Base-by-base conservation (phyloP, 2,888 invertebrate genomes). In the Merodon equestris region DNA sequence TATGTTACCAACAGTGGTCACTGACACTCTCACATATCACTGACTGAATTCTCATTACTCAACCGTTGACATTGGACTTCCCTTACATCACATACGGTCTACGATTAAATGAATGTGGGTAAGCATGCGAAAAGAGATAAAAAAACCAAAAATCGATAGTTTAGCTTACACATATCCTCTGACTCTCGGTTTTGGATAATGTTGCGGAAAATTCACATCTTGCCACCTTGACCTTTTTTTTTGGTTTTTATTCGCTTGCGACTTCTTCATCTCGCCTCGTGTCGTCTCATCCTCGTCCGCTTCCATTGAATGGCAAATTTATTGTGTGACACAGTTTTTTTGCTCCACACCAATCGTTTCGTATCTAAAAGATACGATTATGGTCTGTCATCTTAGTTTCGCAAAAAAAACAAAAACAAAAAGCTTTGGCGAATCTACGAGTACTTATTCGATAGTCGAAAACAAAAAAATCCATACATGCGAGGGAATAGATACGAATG, bases 151-250 rank as follows among this genome's bases (percentile, higher is more conserved):
- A 54, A 53, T 47, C 58, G 13, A 53, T 19, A 53, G 14, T 17
- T 38, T n/a, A n/a, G 48, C 19, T 13, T 36, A 9, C 50, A 40
- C 38, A 45, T 40, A 42, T 18, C 15, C 27, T 27, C 27, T 27
- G 2, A 7, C 27, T 27, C 27, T 27, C 27, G 44, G 15, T 34
- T n/a, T 42, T 40, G 54, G 17, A 45, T n/a, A 50, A 17, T 53
- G 60, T 66, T 76, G 71, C 54, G 66, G 72, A 73, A 63, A 73
- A 73, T 58, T 73, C 48, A 57, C 67, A 67, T 34, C 34, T 34
- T 73, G 50, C 57, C 67, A 73, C 77, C 77, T 77, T 77, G 77
- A 77, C 77, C 77, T 73, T 77, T 73, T n/a, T n/a, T 72, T 77
- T 15, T 34, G 13, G n/a, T n/a, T 40, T 10, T 40, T 40, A 27